Conservation (phyloP, 2,888 invertebrate species). For the Cancer borealis region DNA sequence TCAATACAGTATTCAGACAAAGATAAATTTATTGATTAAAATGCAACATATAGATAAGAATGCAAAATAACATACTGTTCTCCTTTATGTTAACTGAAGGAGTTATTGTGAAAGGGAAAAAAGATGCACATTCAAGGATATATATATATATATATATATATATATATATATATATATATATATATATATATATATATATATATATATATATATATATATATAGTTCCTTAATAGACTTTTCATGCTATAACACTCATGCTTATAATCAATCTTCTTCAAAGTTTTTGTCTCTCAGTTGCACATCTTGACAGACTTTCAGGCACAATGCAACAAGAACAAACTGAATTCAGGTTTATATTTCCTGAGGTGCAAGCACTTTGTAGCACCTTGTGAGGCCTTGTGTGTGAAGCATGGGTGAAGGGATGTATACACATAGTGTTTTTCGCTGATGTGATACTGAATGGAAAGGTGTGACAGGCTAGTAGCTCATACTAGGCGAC, state of each 20-base stretch:
- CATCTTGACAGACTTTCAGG: slow-evolving; percentile 1
- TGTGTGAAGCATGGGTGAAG: neutral
- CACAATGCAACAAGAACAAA: slow-evolving; percentile 39
- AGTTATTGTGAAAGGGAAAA: neutral
- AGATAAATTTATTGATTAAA: neutral
- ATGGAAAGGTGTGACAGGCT: no score
- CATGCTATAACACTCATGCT: slow-evolving; percentile 20
- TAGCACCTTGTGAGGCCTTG: neutral
- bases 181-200: neutral
- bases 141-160: neutral
- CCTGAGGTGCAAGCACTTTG: neutral
- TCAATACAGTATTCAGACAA: neutral
- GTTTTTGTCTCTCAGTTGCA: slow-evolving; percentile 14
- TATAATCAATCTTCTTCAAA: neutral
- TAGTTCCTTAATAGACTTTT: neutral
- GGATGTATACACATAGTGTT: neutral
- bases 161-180: neutral
- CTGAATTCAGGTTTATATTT: neutral
- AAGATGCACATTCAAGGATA: neutral
- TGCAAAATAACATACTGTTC: neutral
- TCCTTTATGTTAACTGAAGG: neutral
- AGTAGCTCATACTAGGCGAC: no score
- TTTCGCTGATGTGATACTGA: no score
- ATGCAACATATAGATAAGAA: neutral
- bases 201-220: neutral